Percentiles rank a stretch among this genome's conserved stretches.
Conservation (phyloP, 30 jellyfish, hydroid and myxozoan genomes). For the Hydractinia echinata region DNA sequence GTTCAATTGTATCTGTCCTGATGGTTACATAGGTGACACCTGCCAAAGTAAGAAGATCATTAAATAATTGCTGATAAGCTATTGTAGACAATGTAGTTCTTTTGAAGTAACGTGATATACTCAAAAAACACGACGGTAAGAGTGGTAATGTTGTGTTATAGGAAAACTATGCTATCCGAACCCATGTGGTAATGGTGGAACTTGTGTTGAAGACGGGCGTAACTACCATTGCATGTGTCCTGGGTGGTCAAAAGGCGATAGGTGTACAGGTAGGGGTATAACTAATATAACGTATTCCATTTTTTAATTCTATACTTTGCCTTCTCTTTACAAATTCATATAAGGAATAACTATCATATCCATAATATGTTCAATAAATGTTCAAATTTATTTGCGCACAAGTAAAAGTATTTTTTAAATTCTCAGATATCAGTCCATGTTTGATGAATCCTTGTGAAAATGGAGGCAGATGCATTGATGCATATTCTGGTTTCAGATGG, state of each 20-base stretch:
- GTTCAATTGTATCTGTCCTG: slow-evolving; percentile 62
- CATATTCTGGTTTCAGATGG: slow-evolving; percentile 93
- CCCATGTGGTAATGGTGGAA: slow-evolving; percentile 74
- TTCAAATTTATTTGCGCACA: too few relatives aligned
- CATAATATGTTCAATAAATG: too few relatives aligned
- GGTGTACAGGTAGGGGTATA: slow-evolving; percentile 47
- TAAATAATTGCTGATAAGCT: neutral
- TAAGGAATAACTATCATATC: too few relatives aligned
- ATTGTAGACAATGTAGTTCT: neutral
- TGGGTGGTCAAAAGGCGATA: slow-evolving; percentile 41
- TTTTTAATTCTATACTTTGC: neutral
- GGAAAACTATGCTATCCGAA: slow-evolving; percentile 37
- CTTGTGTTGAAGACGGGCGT: slow-evolving; percentile 58
- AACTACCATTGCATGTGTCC: slow-evolving; percentile 66
- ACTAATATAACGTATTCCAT: neutral
- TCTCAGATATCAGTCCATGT: slow-evolving; percentile 29
- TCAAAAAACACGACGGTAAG: neutral
- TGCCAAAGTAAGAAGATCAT: slow-evolving; percentile 32
- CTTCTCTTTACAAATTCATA: neutral
- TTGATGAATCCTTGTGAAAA: slow-evolving; percentile 67
- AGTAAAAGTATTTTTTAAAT: neutral
- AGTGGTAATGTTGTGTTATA: neutral
- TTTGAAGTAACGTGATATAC: neutral
- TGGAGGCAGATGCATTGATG: slow-evolving; percentile 89
- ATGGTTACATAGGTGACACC: slow-evolving; percentile 45